Percentiles rank a stretch among this genome's conserved stretches.
phyloP scores from a whole-genome alignment of 2,797 vertebrate genomes.

The Strix occidentalis region DNA sequence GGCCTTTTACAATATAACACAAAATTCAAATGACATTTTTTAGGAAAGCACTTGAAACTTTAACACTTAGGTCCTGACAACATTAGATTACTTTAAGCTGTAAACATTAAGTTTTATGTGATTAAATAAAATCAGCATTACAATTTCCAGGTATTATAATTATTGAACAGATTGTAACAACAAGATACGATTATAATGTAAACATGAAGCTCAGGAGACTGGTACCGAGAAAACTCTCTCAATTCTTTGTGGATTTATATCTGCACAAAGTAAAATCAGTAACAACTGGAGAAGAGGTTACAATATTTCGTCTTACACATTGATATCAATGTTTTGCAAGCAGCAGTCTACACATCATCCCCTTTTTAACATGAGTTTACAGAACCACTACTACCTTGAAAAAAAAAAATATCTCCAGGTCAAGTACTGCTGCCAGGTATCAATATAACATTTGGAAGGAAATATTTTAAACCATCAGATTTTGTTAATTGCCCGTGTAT shows the following conservation, averaged over 20 bases:
- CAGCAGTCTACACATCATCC: not conserved
- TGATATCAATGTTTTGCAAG: not conserved
- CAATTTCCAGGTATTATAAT: constrained; percentile 12
- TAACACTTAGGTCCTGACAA: constrained; percentile 46
- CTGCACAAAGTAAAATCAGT: constrained; percentile 9
- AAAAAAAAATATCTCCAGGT: not conserved
- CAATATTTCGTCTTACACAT: not conserved
- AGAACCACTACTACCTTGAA: not conserved
- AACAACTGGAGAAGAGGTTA: not conserved
- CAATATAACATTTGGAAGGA: not conserved
- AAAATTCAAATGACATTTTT: constrained; percentile 34
- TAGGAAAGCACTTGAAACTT: constrained; percentile 55
- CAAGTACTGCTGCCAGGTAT: not conserved
- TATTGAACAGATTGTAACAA: constrained; percentile 33
- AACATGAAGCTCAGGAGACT: constrained; percentile 50
- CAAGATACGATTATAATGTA: constrained; percentile 17
- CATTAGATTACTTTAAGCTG: constrained; percentile 42
- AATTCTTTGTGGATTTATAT: constrained; percentile 11
- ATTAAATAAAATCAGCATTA: constrained; percentile 45
- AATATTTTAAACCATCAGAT: not conserved
- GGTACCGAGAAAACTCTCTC: not conserved
- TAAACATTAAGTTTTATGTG: constrained; percentile 37
- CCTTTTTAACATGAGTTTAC: not conserved
- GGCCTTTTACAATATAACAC: constrained; percentile 39
- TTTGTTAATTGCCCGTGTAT: not conserved